These are phyloP conservation scores for Epinephelus lanceolatus DNA, from an alignment of 2,113 vertebrate genomes.

Conservation along the genomic window DNA sequence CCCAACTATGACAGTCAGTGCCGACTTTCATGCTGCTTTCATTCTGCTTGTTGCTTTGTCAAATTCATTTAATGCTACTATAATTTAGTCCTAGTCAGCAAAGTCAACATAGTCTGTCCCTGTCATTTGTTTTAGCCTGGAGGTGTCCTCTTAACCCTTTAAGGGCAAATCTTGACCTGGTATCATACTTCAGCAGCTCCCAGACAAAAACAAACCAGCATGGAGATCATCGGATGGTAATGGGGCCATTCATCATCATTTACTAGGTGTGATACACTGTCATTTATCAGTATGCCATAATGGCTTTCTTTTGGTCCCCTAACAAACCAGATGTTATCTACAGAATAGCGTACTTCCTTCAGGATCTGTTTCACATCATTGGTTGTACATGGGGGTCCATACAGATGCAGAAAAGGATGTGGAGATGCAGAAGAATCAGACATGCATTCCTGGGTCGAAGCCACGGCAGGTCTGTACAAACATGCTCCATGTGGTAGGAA, in stretches of 20 bases:
- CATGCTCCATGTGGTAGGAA: slow-evolving; percentile 79
- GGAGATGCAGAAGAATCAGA: slow-evolving; percentile 68
- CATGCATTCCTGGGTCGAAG: slow-evolving; percentile 80
- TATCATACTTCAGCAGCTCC: slow-evolving; percentile 48
- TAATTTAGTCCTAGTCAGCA: slow-evolving; percentile 11
- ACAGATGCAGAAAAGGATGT: slow-evolving; percentile 50
- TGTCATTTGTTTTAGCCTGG: slow-evolving; percentile 65
- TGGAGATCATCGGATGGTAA: slow-evolving; percentile 57
- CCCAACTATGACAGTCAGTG: background rate
- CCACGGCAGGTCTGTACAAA: slow-evolving; percentile 75
- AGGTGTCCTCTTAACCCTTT: slow-evolving; percentile 68
- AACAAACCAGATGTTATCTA: slow-evolving; percentile 43
- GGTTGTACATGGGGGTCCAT: background rate
- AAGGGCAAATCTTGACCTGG: slow-evolving; percentile 49
- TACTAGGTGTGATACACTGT: slow-evolving; percentile 16
- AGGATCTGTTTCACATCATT: slow-evolving; percentile 39
- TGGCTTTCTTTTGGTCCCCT: slow-evolving; percentile 29
- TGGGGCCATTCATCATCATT: slow-evolving; percentile 61
- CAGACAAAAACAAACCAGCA: slow-evolving; percentile 64
- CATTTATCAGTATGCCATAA: slow-evolving; percentile 52
- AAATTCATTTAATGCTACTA: background rate
- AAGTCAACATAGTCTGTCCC: slow-evolving; percentile 35
- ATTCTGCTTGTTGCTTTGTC: background rate
- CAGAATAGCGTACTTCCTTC: background rate
- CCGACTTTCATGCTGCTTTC: background rate